A percentile compares a stretch with the other conserved stretches of the same genome.
phyloP scores from a whole-genome alignment of 2,888 invertebrate genomes.

The Hyposoter didymator region DNA sequence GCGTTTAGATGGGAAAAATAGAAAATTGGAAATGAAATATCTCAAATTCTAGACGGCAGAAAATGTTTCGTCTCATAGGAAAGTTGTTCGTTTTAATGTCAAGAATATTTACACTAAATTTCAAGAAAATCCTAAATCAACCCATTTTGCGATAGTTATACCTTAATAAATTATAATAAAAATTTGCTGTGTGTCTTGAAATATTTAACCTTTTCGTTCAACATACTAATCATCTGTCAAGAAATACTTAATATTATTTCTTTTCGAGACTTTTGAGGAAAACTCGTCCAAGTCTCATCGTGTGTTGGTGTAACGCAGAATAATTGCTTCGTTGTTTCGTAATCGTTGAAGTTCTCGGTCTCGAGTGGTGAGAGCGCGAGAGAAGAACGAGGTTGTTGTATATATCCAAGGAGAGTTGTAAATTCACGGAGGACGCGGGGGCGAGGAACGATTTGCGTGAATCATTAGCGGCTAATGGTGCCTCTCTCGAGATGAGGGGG shows the following conservation, averaged over 20 bases:
- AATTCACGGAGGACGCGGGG: conserved; percentile 65
- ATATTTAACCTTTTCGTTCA: background rate
- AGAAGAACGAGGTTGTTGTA: conserved; percentile 42
- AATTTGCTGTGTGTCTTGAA: background rate
- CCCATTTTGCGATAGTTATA: too few relatives aligned
- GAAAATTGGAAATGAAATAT: too few relatives aligned
- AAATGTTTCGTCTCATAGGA: too few relatives aligned
- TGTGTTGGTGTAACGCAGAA: conserved; percentile 39
- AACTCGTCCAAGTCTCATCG: conserved; percentile 38
- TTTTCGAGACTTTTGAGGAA: background rate
- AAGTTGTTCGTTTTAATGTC: too few relatives aligned
- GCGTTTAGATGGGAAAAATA: too few relatives aligned
- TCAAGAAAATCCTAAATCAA: too few relatives aligned
- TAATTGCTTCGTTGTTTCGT: conserved; percentile 63
- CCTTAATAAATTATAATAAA: too few relatives aligned
- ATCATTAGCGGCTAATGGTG: conserved; percentile 75
- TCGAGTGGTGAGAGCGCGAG: conserved; percentile 33
- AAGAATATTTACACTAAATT: too few relatives aligned
- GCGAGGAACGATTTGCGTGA: conserved; percentile 75
- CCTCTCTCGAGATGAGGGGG: conserved; percentile 49
- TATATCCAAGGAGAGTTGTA: conserved; percentile 33
- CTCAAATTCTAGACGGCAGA: too few relatives aligned
- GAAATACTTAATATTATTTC: conserved; percentile 17
- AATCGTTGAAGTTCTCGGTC: conserved; percentile 57
- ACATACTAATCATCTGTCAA: conserved; percentile 11